phyloP scores from a whole-genome alignment of 2,113 vertebrate species.

The Barnardius zonarius region DNA sequence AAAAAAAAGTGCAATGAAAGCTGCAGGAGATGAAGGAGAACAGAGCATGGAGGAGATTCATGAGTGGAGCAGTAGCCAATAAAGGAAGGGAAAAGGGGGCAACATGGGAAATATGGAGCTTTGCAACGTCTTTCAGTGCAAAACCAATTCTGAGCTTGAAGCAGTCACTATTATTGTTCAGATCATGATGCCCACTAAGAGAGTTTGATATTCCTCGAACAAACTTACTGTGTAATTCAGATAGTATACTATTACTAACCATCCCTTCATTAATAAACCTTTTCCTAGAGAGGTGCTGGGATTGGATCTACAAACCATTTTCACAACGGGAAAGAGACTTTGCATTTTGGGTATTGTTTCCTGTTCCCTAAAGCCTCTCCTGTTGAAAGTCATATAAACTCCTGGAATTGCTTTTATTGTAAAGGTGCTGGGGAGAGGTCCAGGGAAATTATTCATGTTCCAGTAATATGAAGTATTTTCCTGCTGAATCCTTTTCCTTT shows the following conservation, averaged over 20 bases:
- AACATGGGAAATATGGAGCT: accelerated
- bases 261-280: neutral
- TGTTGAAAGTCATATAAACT: neutral
- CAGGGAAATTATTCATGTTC: neutral
- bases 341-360: neutral
- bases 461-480: neutral
- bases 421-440: neutral
- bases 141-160: neutral
- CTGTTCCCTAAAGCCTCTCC: neutral
- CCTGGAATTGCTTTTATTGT: neutral
- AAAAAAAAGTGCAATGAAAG: neutral
- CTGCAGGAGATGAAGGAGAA: neutral
- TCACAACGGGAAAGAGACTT: neutral
- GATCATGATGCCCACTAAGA: accelerated
- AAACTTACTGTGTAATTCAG: neutral
- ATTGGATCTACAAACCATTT: neutral
- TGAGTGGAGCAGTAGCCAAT: neutral
- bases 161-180: neutral
- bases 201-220: neutral
- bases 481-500: neutral
- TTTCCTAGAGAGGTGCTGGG: neutral
- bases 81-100: neutral
- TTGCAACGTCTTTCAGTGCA: neutral
- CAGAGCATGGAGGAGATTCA: neutral
- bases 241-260: neutral